Percentiles rank a stretch among this genome's conserved stretches.
Conservation (phyloP, 2,797 vertebrate species). For the Onychomys torridus region DNA sequence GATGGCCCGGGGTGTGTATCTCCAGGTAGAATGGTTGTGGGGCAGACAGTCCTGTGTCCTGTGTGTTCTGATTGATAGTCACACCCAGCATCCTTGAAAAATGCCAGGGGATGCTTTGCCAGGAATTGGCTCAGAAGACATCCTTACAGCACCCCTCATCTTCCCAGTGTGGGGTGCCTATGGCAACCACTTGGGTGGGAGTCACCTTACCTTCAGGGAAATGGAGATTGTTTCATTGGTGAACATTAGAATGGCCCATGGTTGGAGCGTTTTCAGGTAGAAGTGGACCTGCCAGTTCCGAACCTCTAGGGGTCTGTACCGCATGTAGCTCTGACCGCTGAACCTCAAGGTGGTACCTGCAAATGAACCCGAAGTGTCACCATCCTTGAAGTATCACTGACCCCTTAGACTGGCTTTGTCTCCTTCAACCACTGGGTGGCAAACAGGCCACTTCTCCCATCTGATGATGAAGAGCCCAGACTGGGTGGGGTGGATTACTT, state of each 20-base stretch:
- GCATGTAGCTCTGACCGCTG: constrained; percentile 91
- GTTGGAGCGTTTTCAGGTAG: constrained; percentile 91
- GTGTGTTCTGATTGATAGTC: not conserved
- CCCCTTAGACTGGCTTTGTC: not conserved
- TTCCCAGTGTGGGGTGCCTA: not conserved
- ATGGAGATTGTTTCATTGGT: constrained; percentile 89
- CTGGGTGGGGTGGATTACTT: not conserved
- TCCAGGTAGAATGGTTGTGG: not conserved
- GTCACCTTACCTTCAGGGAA: constrained; percentile 91
- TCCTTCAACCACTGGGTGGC: not conserved
- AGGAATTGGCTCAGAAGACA: not conserved
- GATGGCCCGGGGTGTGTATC: not conserved
- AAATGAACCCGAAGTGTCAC: constrained; percentile 36
- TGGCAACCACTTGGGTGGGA: not conserved
- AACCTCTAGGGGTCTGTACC: constrained; percentile 89
- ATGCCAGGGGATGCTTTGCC: not conserved
- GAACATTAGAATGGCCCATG: constrained; percentile 87
- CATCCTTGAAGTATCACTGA: not conserved
- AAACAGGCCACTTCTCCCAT: not conserved
- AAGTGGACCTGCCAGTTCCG: constrained; percentile 90
- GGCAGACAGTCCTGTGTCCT: not conserved
- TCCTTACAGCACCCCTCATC: not conserved
- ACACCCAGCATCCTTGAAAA: not conserved
- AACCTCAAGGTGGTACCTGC: constrained; percentile 94
- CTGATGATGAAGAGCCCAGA: not conserved